phyloP scores from a whole-genome alignment of 64 coral and sea anemone species.

The Trachythela sp. region DNA sequence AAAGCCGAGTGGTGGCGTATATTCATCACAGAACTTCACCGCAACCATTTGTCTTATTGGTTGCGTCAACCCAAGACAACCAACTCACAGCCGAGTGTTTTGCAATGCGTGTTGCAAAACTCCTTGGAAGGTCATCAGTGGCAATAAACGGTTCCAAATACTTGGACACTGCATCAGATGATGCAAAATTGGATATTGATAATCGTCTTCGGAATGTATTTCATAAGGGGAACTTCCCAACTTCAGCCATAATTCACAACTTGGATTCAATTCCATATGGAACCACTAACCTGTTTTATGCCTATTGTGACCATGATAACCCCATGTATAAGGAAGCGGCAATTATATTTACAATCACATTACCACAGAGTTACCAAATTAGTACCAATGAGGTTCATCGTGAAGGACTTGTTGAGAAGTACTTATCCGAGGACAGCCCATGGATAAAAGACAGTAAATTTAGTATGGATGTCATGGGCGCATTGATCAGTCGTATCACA shows the following conservation, averaged over 20 bases:
- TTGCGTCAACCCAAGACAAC: conserved; percentile 51
- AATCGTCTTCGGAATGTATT: background rate
- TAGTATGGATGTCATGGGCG: background rate
- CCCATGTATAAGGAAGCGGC: background rate
- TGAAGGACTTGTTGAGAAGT: background rate
- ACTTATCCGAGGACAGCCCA: background rate
- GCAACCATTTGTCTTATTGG: conserved; percentile 62
- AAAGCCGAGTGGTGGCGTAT: conserved; percentile 48
- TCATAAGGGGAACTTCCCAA: background rate
- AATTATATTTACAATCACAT: background rate
- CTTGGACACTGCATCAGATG: background rate
- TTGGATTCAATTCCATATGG: background rate
- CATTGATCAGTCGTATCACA: background rate
- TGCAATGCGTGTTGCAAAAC: conserved; percentile 52
- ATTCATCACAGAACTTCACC: conserved; percentile 9
- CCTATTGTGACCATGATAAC: conserved; percentile 16
- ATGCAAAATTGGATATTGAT: conserved; percentile 6
- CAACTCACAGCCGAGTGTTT: conserved; percentile 54
- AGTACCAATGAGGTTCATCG: background rate
- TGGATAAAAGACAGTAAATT: background rate
- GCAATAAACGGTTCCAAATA: background rate
- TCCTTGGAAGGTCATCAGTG: background rate
- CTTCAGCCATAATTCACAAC: background rate
- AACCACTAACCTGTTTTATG: background rate
- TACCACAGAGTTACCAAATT: background rate